Percentiles rank a stretch among this genome's conserved stretches.
Evolutionary conservation across 2,797 vertebrate species (phyloP).

Genomic region (Enoplosus armatus): DNA sequence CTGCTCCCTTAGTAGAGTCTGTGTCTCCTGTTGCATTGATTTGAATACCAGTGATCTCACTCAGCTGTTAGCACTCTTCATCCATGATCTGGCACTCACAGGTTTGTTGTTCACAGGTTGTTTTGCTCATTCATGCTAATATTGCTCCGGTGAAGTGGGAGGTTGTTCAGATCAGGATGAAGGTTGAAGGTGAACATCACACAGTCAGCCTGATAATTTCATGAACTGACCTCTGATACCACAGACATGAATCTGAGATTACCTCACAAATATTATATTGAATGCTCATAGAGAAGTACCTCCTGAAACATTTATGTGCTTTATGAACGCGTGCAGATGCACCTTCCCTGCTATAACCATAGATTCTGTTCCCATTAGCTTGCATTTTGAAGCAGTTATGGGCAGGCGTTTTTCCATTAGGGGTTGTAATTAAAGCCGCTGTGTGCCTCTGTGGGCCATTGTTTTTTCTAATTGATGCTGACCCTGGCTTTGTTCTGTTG

Average conservation of each 20-base stretch:
- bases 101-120: background rate
- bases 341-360: background rate
- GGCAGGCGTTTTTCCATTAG: constrained; percentile 41
- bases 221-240: background rate
- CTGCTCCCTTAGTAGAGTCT: constrained; percentile 21
- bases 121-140: background rate
- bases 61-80: constrained; percentile 12
- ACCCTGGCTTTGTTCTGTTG: constrained; percentile 54
- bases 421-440: constrained; percentile 72
- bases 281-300: background rate
- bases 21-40: constrained; percentile 36
- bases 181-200: background rate
- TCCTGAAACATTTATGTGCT: background rate
- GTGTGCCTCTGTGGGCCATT: constrained; percentile 65
- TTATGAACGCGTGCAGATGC: background rate
- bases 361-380: constrained; percentile 31
- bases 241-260: background rate
- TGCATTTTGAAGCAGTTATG: constrained; percentile 57
- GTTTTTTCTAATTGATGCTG: constrained; percentile 74
- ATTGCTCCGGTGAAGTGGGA: background rate
- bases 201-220: background rate
- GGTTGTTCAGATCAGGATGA: background rate
- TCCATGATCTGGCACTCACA: background rate
- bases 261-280: background rate
- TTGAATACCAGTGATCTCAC: constrained; percentile 43